A percentile compares a stretch with the other conserved stretches of the same genome.
phyloP scores from a whole-genome alignment of 2,797 vertebrate species.

The Anomalospiza imberbis region DNA sequence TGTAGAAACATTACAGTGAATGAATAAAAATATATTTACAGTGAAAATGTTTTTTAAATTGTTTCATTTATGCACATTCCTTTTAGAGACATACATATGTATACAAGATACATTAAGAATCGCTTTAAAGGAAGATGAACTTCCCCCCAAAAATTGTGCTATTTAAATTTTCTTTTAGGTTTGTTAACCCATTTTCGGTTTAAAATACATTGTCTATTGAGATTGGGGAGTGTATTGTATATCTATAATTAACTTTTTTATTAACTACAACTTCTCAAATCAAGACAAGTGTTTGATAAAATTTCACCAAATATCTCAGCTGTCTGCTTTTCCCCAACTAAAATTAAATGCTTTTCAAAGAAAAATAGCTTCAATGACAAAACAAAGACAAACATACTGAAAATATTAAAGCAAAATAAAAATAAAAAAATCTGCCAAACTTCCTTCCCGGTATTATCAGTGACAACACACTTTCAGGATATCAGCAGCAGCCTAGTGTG shows the following conservation, averaged over 20 bases:
- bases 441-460: background rate
- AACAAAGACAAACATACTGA: background rate
- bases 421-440: background rate
- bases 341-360: background rate
- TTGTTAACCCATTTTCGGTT: background rate
- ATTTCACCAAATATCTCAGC: background rate
- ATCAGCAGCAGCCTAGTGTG: background rate
- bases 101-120: background rate
- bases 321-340: background rate
- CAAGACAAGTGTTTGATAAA: background rate
- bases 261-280: background rate
- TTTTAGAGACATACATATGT: background rate
- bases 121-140: background rate
- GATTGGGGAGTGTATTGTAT: background rate
- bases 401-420: constrained; percentile 19
- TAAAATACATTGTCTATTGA: background rate
- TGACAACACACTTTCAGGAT: background rate
- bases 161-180: background rate
- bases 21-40: background rate
- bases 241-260: background rate
- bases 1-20: background rate
- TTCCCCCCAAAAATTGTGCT: fast-evolving
- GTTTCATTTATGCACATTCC: background rate
- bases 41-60: background rate
- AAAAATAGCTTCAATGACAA: background rate